Evolutionary conservation across 2,888 invertebrate genomes (phyloP).

Genomic region (Endomychus coccineus): DNA sequence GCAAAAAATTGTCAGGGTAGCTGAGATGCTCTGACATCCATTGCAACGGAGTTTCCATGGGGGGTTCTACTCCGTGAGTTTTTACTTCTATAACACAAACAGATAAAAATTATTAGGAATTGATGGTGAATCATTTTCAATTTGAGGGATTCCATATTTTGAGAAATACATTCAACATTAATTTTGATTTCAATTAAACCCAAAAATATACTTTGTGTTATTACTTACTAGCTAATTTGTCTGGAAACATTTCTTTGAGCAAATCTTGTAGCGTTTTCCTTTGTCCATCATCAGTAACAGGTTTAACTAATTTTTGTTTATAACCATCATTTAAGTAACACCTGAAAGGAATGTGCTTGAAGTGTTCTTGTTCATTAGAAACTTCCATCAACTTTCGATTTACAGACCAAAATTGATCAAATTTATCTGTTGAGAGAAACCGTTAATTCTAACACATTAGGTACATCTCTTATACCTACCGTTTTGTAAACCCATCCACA

Average conservation of each 20-base stretch:
- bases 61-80: conserved; percentile 85
- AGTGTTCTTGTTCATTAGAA: conserved; percentile 68
- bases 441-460: too few species aligned
- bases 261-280: conserved; percentile 66
- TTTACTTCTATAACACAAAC: conserved; percentile 61
- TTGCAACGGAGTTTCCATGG: conserved; percentile 82
- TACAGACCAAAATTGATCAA: conserved; percentile 98
- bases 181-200: too few species aligned
- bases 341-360: conserved; percentile 84
- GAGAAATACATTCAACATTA: too few species aligned
- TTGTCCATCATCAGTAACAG: conserved; percentile 66
- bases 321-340: conserved; percentile 68
- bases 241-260: conserved; percentile 62
- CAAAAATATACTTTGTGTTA: too few species aligned
- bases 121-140: too few species aligned
- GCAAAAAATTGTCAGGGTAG: conserved; percentile 97
- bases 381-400: conserved; percentile 93
- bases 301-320: conserved; percentile 68
- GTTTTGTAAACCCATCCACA: conserved; percentile 91
- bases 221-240: conserved; percentile 43
- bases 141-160: too few species aligned
- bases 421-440: conserved; percentile 75
- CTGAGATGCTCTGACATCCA: conserved; percentile 98
- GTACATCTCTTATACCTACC: too few species aligned
- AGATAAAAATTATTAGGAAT: background rate